A percentile compares a stretch with the other conserved stretches of the same genome.
Conservation (phyloP, 2,888 invertebrate species). For the Patella caerulea region DNA sequence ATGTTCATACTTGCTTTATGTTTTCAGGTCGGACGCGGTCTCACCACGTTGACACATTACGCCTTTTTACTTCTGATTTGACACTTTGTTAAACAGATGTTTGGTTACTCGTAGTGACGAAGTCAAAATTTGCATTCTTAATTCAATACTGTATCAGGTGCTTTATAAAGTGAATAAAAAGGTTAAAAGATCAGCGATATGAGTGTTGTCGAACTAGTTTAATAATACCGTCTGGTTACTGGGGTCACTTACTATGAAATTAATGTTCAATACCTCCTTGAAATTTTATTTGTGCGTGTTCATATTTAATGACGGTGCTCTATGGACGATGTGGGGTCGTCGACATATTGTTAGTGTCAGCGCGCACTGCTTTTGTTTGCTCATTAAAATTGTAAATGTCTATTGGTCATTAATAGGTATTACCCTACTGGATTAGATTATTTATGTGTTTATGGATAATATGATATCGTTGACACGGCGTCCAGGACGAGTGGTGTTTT, state of each 20-base stretch:
- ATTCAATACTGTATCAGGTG: conserved; percentile 2
- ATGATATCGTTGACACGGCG: too few relatives aligned
- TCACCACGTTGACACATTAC: too few relatives aligned
- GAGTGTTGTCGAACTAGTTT: too few relatives aligned
- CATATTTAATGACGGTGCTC: too few relatives aligned
- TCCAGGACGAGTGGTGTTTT: too few relatives aligned
- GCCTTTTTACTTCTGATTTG: not conserved
- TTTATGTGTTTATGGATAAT: too few relatives aligned
- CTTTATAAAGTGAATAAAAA: not conserved
- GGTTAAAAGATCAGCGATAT: too few relatives aligned
- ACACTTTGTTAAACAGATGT: conserved; percentile 3
- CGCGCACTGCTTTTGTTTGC: not conserved
- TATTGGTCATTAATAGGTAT: too few relatives aligned
- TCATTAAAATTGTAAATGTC: conserved; percentile 1
- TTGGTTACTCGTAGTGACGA: not conserved
- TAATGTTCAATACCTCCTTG: not conserved
- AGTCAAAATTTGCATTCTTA: not conserved
- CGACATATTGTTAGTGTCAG: not conserved
- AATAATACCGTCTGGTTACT: not conserved
- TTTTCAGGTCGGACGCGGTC: too few relatives aligned
- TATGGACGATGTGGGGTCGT: not conserved
- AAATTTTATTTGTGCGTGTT: not conserved
- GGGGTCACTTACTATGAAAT: conserved; percentile 10
- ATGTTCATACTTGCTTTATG: too few relatives aligned
- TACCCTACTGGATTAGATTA: too few relatives aligned